Percentiles rank a stretch among this genome's conserved stretches.
Evolutionary conservation across 2,113 vertebrate genomes (phyloP).

Genomic region (Gymnarchus niloticus): DNA sequence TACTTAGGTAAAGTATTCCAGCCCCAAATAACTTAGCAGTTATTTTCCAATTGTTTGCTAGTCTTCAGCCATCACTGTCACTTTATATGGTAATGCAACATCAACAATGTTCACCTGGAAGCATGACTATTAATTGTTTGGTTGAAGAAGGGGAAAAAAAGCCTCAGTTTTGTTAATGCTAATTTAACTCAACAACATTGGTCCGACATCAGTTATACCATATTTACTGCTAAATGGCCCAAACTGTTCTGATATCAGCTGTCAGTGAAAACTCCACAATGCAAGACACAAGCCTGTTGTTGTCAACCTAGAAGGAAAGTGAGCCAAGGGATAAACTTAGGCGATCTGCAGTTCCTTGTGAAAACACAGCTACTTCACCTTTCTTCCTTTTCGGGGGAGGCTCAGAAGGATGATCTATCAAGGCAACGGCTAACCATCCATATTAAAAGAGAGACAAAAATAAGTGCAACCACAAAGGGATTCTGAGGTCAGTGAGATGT

Average conservation of each 20-base stretch:
- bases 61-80: not conserved
- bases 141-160: not conserved
- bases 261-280: not conserved
- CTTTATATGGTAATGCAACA: not conserved
- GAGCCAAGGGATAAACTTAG: not conserved
- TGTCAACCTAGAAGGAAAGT: not conserved
- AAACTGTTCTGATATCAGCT: not conserved
- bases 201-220: not conserved
- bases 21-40: not conserved
- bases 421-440: constrained; percentile 1
- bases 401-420: not conserved
- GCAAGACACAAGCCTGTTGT: not conserved
- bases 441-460: not conserved
- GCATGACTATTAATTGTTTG: not conserved
- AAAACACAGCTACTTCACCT: not conserved
- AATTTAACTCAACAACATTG: constrained; percentile 6
- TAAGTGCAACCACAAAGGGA: constrained; percentile 18
- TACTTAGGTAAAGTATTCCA: constrained; percentile 5
- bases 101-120: not conserved
- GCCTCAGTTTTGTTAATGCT: not conserved
- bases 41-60: not conserved
- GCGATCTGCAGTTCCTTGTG: no score
- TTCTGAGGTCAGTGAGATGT: constrained; percentile 18
- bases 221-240: not conserved
- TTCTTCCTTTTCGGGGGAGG: not conserved